phyloP scores from a whole-genome alignment of 2,888 invertebrate species.

The Heteropelma amictum region DNA sequence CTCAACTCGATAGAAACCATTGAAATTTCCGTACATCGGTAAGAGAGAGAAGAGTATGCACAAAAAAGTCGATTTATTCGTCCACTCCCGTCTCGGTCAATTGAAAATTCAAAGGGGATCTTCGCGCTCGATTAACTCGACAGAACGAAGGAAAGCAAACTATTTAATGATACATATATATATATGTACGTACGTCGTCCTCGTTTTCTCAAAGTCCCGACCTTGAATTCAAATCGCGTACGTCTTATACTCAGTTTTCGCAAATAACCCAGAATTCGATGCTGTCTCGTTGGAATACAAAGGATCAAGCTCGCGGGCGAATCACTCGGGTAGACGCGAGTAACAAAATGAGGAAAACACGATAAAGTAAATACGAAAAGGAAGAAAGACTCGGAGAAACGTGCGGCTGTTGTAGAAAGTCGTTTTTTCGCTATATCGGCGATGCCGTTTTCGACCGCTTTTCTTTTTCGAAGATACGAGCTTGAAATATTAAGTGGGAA shows the following conservation, averaged over 20 bases:
- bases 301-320: background rate
- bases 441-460: too few relatives aligned
- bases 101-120: conserved; percentile 39
- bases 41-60: background rate
- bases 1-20: too few relatives aligned
- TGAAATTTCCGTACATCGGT: too few relatives aligned
- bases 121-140: conserved; percentile 11
- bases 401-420: too few relatives aligned
- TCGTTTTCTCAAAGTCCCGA: background rate
- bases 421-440: too few relatives aligned
- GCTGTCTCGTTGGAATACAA: conserved; percentile 24
- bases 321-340: background rate
- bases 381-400: too few relatives aligned
- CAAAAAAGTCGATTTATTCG: conserved; percentile 20
- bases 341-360: background rate
- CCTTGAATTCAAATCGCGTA: conserved; percentile 51
- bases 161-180: too few relatives aligned
- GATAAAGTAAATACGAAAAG: background rate
- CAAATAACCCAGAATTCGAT: conserved; percentile 14
- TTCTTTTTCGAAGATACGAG: too few relatives aligned
- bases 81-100: conserved; percentile 18
- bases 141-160: conserved; percentile 22
- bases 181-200: conserved; percentile 17
- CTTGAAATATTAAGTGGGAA: background rate
- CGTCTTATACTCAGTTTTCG: conserved; percentile 20